phyloP scores from a whole-genome alignment of 1,140 invertebrate genomes.

The Magallana gigas region DNA sequence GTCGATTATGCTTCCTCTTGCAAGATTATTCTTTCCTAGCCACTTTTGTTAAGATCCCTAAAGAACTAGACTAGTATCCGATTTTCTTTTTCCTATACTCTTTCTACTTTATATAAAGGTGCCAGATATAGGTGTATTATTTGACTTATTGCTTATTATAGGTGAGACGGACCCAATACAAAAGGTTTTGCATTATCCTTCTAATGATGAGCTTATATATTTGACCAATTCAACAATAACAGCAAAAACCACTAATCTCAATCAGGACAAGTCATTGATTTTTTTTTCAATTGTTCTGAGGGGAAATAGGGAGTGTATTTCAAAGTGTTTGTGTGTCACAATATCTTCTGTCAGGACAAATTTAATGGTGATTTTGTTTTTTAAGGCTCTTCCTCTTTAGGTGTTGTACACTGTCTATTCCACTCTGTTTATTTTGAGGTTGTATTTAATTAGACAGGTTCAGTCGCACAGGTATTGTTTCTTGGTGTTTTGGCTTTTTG shows the following conservation, averaged over 20 bases:
- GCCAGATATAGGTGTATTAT: not conserved
- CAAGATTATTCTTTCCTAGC: not conserved
- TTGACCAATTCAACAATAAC: not conserved
- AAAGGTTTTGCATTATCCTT: slow-evolving; percentile 14
- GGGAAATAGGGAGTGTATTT: not conserved
- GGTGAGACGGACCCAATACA: slow-evolving; percentile 9
- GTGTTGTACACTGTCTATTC: no score
- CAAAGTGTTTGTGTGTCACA: no score
- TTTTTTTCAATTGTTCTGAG: not conserved
- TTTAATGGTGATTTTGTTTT: no score
- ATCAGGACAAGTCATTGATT: not conserved
- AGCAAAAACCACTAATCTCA: not conserved
- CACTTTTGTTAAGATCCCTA: no score
- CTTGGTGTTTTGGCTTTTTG: no score
- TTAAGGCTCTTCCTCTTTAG: no score
- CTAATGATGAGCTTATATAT: slow-evolving; percentile 22
- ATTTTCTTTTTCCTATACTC: no score
- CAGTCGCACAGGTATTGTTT: not conserved
- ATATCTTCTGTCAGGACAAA: no score
- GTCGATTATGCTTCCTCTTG: not conserved
- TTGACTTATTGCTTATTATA: not conserved
- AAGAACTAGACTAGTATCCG: no score
- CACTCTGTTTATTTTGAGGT: not conserved
- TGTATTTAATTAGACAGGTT: not conserved
- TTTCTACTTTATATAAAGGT: no score